Percentiles rank a stretch among this genome's conserved stretches.
These are phyloP conservation scores for Heliconius erato DNA, from an alignment of 2,888 invertebrate species.

Conservation along the genomic window DNA sequence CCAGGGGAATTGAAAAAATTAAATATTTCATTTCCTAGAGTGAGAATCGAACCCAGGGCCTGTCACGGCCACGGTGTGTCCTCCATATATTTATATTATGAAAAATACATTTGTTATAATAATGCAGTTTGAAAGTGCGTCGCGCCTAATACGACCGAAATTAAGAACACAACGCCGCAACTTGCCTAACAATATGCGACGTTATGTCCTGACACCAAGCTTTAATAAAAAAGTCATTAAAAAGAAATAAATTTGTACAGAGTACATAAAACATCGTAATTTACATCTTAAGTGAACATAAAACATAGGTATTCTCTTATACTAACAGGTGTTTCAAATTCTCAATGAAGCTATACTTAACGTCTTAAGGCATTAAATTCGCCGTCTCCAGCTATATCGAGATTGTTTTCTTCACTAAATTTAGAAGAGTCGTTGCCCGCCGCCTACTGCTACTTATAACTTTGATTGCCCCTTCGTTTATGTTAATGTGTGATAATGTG, in stretches of 20 bases:
- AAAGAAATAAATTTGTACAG: background rate
- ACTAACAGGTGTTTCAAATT: conserved; percentile 23
- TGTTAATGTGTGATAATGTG: background rate
- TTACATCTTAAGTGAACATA: background rate
- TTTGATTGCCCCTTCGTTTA: conserved; percentile 18
- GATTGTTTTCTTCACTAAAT: conserved; percentile 37
- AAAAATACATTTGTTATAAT: background rate
- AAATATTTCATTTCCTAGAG: too few species aligned
- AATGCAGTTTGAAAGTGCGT: background rate
- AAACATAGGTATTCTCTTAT: background rate
- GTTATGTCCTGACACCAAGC: too few species aligned
- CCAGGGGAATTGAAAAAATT: too few species aligned
- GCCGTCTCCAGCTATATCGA: conserved; percentile 13
- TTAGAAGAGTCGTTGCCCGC: conserved; percentile 41
- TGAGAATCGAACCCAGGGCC: too few species aligned
- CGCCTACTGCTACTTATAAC: conserved; percentile 1
- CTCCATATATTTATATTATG: background rate
- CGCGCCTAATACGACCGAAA: too few species aligned
- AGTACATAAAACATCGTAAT: background rate
- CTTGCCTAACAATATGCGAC: too few species aligned
- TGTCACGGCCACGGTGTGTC: too few species aligned
- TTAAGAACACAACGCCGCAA: too few species aligned
- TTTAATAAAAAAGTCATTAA: too few species aligned
- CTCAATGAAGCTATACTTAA: conserved; percentile 37
- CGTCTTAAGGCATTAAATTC: conserved; percentile 8